Evolutionary conservation across 2,888 invertebrate species (phyloP).

Genomic region (Allygus modestus): DNA sequence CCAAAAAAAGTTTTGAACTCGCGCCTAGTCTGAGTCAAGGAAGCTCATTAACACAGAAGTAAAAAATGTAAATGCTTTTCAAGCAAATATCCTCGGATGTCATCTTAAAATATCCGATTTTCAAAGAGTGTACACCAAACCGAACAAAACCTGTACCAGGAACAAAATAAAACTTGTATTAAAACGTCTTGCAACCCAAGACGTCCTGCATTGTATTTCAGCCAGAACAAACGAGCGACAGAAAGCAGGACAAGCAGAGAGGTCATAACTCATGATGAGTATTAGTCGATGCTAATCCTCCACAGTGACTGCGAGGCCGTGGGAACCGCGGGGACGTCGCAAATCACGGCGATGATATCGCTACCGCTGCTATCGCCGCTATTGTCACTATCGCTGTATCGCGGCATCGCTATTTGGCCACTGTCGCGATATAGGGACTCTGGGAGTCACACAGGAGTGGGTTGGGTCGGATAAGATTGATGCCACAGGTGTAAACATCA

Average conservation of each 20-base stretch:
- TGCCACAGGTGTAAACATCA: too few species aligned
- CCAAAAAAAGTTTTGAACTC: too few species aligned
- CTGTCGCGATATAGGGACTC: too few species aligned
- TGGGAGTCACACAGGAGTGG: too few species aligned
- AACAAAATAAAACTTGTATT: constrained; percentile 4
- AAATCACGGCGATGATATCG: not conserved
- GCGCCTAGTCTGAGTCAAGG: too few species aligned
- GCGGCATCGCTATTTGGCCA: not conserved
- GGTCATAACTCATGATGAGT: constrained; percentile 7
- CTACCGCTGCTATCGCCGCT: not conserved
- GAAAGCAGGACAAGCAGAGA: not conserved
- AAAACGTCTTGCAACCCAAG: too few species aligned
- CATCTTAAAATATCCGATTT: not conserved
- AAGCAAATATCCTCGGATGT: too few species aligned
- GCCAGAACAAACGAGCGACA: not conserved
- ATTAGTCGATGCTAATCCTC: constrained; percentile 28
- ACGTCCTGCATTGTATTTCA: not conserved
- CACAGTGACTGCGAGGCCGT: not conserved
- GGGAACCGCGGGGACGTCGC: constrained; percentile 19
- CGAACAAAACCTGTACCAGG: not conserved
- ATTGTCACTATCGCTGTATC: not conserved
- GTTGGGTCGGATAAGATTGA: too few species aligned
- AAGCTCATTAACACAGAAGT: too few species aligned
- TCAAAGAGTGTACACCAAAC: not conserved
- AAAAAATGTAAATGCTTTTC: too few species aligned